Base-by-base conservation (phyloP, 2,113 vertebrate species). In the Gobio gobio region DNA sequence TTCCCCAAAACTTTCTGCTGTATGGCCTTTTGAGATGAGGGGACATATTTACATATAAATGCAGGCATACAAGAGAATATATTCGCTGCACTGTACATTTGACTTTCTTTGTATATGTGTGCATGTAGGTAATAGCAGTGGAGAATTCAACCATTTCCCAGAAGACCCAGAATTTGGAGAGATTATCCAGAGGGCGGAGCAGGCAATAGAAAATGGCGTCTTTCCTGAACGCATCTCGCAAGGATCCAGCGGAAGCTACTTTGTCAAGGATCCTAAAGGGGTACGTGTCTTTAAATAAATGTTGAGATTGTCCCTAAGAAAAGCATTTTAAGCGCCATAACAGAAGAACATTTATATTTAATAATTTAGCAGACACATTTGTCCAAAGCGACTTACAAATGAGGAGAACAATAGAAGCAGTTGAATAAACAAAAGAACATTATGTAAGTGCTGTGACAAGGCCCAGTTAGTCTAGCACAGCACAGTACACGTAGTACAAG, bases 191-290 rank as follows among this genome's bases (percentile, higher is more conserved):
- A 93, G 86, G 93, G 94, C 96, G 0, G 97, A 99, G 58, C 97
- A 97, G 92, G 97, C 98, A 40, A 96, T 97, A 45, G 97, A 99
- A 87, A 91, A 89, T 24, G 96, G 95, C 18, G 92, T 97, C 84
- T 96, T 96, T 87, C 98, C 98, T 3, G 96, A 99, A 91, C 96
- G 98, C 91, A 99, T 99, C 86, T 96, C 95, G 68, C 98, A 99
- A 92, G 98, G 98, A 49, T 99, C 98, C 87, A 99, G 98, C 80
- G 98, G 98, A 84, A 99, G 98, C 93, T 99, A 99, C 91, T 99
- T 99, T 90, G 97, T 98, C 82, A 99, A 99, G 94, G 98, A 99
- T 91, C 88, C 95, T 78, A 99, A 98, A 93, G 95, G 94, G 95
- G 98, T 99, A 54, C 94, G 96, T 83, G 64, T 86, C 40, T 59